A percentile compares a stretch with the other conserved stretches of the same genome.
phyloP scores from a whole-genome alignment of 2,888 invertebrate species.

The Napeogenes sylphis region DNA sequence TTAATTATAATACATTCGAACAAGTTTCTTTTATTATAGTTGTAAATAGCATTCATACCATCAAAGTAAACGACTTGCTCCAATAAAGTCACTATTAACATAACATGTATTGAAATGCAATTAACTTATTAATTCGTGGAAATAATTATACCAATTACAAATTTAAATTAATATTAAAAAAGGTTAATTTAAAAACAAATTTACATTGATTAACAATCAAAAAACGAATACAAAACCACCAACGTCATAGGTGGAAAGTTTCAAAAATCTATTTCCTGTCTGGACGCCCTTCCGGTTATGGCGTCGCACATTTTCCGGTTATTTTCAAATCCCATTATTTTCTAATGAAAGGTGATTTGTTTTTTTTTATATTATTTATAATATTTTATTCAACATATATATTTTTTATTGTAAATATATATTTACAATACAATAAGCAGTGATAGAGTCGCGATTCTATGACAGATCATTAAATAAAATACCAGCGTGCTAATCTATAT shows the following conservation, averaged over 20 bases:
- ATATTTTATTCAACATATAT: neutral
- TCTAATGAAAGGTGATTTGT: constrained; percentile 27
- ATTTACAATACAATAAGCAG: neutral
- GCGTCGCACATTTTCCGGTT: constrained; percentile 50
- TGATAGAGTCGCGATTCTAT: neutral
- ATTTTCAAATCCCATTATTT: constrained; percentile 45
- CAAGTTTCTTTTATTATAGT: too few relatives aligned
- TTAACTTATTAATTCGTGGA: too few relatives aligned
- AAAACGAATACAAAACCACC: constrained; percentile 34
- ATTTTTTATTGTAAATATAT: neutral
- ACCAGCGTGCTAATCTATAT: too few relatives aligned
- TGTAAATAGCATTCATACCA: too few relatives aligned
- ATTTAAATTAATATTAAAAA: neutral
- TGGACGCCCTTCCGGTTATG: constrained; percentile 59
- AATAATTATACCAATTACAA: too few relatives aligned
- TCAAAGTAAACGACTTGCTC: too few relatives aligned
- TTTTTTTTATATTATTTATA: constrained; percentile 7
- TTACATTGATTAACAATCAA: constrained; percentile 10
- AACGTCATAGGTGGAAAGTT: constrained; percentile 51
- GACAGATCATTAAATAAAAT: too few relatives aligned
- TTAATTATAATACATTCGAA: too few relatives aligned
- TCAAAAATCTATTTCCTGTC: constrained; percentile 75
- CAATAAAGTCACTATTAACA: too few relatives aligned
- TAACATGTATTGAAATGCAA: too few relatives aligned
- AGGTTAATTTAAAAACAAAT: neutral